Base-by-base conservation (phyloP, 2,113 vertebrate genomes). In the Pelobates fuscus region DNA sequence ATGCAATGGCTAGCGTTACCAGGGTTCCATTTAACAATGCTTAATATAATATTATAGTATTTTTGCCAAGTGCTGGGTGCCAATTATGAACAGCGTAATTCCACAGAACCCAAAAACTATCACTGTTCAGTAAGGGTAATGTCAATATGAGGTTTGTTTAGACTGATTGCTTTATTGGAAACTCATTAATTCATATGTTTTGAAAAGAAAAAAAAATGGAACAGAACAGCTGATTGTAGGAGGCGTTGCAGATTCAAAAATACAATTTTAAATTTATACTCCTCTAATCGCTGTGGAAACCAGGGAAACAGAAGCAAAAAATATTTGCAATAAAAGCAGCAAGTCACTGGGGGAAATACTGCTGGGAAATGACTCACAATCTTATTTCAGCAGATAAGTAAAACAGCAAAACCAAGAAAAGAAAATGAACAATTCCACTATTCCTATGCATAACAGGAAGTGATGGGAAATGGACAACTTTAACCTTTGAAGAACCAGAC, bases 211-310 rank as follows among this genome's bases (percentile, higher is more conserved):
- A 46, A 46, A 46, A 46, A 46, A 18, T 3, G 17, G 44, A 46
- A 46, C 1, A 77, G 32, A 32, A 49, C 0, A 17, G 15, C 17
- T 44, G 2, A 44, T 14, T 78, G 63, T 67, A 78, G 77, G 79
- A 70, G 15, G 55, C 30, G 3, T 67, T 32, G 46, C 17, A 66
- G 60, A 77, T 11, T 11, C 71, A 77, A 18, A 72, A 72, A 72
- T 64, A 64, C 70, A 25, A 30, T 65, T 55, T 70, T 57, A 72
- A 65, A 74, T 41, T 57, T 66, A 65, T 57, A 55, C 21, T 66
- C 30, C 26, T 57, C 23, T 26, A 46, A 58, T 74, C 52, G 37
- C 71, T 49, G 65, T 74, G 61, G 61, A 32, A 74, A 65, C 61
- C 30, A 25, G 43, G 18, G 27, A 65, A 65, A 57, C 71, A 43